A percentile compares a stretch with the other conserved stretches of the same genome.
These are phyloP conservation scores for Porphyrio hochstetteri DNA, from an alignment of 2,113 vertebrate genomes.

Conservation along the genomic window DNA sequence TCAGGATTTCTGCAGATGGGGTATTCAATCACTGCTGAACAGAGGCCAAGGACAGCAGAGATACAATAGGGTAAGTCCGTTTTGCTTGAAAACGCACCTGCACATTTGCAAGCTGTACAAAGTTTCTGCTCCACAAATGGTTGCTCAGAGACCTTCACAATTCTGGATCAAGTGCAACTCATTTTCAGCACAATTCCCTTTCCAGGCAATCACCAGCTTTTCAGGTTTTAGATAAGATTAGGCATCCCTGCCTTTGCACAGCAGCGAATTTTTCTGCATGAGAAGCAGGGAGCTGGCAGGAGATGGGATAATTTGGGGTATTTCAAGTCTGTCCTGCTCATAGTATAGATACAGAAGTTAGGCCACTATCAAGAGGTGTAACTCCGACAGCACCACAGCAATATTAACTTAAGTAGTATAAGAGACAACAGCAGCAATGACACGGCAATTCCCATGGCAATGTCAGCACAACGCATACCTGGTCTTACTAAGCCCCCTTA, in stretches of 20 bases:
- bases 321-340: not conserved
- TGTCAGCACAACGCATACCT: not conserved
- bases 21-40: not conserved
- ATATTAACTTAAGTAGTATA: not conserved
- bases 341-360: rapidly evolving
- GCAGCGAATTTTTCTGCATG: not conserved
- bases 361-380: not conserved
- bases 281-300: not conserved
- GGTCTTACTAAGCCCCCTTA: not conserved
- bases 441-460: not conserved
- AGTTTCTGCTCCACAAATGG: not conserved
- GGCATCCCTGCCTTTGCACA: rapidly evolving
- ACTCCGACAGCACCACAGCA: not conserved
- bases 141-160: not conserved
- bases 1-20: not conserved
- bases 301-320: not conserved
- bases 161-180: not conserved
- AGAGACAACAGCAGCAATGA: not conserved
- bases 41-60: not conserved
- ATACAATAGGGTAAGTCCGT: not conserved
- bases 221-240: not conserved
- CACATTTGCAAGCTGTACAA: not conserved
- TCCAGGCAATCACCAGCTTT: not conserved
- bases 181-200: not conserved
- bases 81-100: too few species aligned